phyloP scores from a whole-genome alignment of 35 echinoderm and acorn worm genomes.

The Strongylocentrotus purpuratus region DNA sequence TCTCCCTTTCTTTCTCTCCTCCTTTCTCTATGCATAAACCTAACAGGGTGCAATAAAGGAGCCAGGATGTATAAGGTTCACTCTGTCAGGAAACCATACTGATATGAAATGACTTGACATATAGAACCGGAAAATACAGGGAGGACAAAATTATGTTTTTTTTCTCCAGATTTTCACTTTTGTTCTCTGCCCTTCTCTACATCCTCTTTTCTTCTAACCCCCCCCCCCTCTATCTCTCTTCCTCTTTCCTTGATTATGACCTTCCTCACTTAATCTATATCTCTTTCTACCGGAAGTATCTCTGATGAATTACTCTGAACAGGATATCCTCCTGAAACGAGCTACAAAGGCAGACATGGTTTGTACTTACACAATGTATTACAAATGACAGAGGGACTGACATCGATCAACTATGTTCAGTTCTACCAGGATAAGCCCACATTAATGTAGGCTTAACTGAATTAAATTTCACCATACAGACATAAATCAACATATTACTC shows the following conservation, averaged over 20 bases:
- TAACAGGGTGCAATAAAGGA: too few species aligned
- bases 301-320: not conserved
- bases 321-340: not conserved
- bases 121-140: too few species aligned
- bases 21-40: too few species aligned
- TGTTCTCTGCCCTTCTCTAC: not conserved
- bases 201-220: not conserved
- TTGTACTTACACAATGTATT: too few species aligned
- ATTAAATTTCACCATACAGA: too few species aligned
- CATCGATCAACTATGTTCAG: too few species aligned
- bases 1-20: not conserved
- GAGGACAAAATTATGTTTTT: too few species aligned
- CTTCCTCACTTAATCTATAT: not conserved
- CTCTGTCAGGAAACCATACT: not conserved
- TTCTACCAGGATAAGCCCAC: too few species aligned
- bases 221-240: not conserved
- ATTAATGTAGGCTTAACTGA: too few species aligned
- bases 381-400: too few species aligned
- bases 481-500: too few species aligned
- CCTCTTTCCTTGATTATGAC: not conserved
- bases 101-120: not conserved
- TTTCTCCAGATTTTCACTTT: too few species aligned
- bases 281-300: not conserved
- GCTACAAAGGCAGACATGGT: not conserved
- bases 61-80: not conserved